Conservation (phyloP, 2,797 vertebrate species). For the Alosa sapidissima region DNA sequence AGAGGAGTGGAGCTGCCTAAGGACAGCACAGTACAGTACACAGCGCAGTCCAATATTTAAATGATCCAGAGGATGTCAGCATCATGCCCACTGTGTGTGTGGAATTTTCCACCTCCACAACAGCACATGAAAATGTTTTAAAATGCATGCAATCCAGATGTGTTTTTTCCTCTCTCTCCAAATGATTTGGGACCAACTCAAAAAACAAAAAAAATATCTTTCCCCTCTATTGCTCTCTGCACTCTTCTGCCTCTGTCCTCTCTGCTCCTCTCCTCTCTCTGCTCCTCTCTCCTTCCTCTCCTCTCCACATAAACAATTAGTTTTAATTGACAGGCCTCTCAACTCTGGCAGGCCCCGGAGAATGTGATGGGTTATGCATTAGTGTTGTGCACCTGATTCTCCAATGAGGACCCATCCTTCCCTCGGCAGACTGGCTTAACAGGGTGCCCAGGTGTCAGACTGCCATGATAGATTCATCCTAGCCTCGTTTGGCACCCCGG, state of each 20-base stretch:
- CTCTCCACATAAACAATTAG: constrained; percentile 49
- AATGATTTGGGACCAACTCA: not conserved
- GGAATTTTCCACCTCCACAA: not conserved
- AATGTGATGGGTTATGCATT: constrained; percentile 61
- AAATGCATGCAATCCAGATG: constrained; percentile 1
- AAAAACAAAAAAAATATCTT: not conserved
- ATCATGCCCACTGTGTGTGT: not conserved
- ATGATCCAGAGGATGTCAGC: not conserved
- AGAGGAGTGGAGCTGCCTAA: not conserved
- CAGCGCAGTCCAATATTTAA: not conserved
- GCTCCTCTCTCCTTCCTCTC: not conserved
- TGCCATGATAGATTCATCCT: constrained; percentile 19
- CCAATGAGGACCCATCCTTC: constrained; percentile 51
- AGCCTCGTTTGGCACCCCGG: not conserved
- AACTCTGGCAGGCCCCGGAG: constrained; percentile 53
- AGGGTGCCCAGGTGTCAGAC: constrained; percentile 3
- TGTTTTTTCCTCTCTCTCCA: constrained; percentile 5
- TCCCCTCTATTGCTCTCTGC: constrained; percentile 25
- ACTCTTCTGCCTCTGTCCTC: not conserved
- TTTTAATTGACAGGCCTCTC: constrained; percentile 66
- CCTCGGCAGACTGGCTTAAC: not conserved
- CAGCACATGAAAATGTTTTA: not conserved
- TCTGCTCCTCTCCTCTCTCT: constrained; percentile 15
- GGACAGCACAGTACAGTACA: not conserved
- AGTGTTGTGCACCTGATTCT: constrained; percentile 55